Base-by-base conservation (phyloP, 2,113 vertebrate species). In the Leuciscus idus region DNA sequence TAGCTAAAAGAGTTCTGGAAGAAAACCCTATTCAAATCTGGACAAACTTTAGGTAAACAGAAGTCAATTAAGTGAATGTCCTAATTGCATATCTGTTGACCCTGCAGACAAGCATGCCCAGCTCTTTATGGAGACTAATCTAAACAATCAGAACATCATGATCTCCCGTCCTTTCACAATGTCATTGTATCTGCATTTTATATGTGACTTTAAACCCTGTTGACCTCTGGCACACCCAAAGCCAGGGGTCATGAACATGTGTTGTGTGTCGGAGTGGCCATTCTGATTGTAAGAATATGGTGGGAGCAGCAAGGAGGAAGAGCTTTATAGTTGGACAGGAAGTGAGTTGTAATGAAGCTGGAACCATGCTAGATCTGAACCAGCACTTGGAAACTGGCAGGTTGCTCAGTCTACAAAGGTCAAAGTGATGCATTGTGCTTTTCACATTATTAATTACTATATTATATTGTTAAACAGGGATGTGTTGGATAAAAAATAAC, bases 311-410 rank as follows among this genome's bases (percentile, higher is more conserved):
- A 6, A 10, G 6, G 46, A 4, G 64, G 64, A 80, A 85, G 64
- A 75, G 7, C 9, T 64, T 86, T 64, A 52, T 70, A 50, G 15
- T 30, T 50, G 15, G 61, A 83, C 30, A 39, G 72, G 70, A 83
- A 76, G 59, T 81, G n/a, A 61, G 23, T 26, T 7, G 19, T 62
- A 82, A 75, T 78, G 39, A 81, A 21, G 4, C 33, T n/a, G n/a
- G 9, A 81, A 39, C 39, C 68, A 8, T 86, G 66, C 23, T 59
- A 79, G 21, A 39, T 23, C 33, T 28, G 7, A 23, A 19, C 19
- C 28, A 33, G 39, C 10, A 36, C 21, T 9, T 0, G 48, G 57
- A 50, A 23, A 11, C 57, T 70, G 7, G 4, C 15, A 46, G 39
- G 55, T 39, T 30, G 33, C 30, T 36, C 33, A 43, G 30, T 5